phyloP scores from a whole-genome alignment of 2,797 vertebrate species.

The Pempheris klunzingeri region DNA sequence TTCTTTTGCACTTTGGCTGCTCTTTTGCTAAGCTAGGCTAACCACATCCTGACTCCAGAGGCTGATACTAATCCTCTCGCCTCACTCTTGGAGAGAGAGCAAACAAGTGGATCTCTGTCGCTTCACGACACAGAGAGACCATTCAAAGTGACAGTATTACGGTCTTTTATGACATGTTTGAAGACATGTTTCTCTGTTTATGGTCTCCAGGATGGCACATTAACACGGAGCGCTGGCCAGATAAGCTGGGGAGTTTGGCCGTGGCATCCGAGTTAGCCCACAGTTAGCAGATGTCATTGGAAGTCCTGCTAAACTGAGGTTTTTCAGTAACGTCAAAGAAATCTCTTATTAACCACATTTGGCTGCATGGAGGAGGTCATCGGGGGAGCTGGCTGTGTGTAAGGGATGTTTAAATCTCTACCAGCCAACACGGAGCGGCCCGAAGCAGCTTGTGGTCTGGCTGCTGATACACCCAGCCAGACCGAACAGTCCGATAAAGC shows the following conservation, averaged over 20 bases:
- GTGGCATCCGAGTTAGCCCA: neutral
- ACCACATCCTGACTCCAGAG: neutral
- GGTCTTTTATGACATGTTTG: neutral
- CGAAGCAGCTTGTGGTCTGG: conserved; percentile 29
- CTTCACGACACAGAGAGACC: neutral
- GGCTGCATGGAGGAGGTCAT: neutral
- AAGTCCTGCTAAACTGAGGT: conserved; percentile 32
- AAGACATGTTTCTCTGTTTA: conserved; percentile 24
- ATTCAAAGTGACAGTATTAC: conserved; percentile 20
- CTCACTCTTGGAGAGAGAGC: neutral
- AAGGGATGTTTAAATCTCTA: conserved; percentile 12
- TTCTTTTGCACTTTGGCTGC: neutral
- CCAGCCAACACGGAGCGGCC: neutral
- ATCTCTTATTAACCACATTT: conserved; percentile 33
- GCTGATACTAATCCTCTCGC: neutral
- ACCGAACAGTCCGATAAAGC: neutral
- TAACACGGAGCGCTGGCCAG: neutral
- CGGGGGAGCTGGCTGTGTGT: conserved; percentile 4
- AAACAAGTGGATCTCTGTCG: neutral
- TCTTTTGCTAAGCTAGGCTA: conserved; percentile 19
- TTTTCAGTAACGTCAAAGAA: conserved; percentile 31
- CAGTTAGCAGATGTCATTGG: conserved; percentile 37
- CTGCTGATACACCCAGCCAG: neutral
- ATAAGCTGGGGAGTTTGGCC: conserved; percentile 4
- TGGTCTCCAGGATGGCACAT: conserved; percentile 28